Base-by-base conservation (phyloP, 53 echinoderm and acorn worm species). In the Astropecten irregularis region DNA sequence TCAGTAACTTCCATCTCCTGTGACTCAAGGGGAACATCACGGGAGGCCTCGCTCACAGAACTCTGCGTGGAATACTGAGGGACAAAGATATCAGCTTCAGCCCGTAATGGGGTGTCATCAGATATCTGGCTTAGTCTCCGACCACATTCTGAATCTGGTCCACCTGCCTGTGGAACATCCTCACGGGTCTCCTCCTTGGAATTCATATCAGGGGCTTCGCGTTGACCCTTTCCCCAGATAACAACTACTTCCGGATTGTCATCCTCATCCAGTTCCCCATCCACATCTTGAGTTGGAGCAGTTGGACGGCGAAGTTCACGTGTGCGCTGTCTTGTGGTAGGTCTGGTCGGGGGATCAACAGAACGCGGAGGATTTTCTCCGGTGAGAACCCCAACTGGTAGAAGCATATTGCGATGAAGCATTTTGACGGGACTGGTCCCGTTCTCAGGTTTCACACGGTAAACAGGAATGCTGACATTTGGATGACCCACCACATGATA, bases 391-490 rank as follows among this genome's bases (percentile, higher is more conserved):
- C 64, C 64, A 63, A 63, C 34, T 0, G 64, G 64, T 35, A 33
- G 64, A 14, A 63, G 31, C 64, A 63, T 63, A 35, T 63, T 63
- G 16, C 64, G 66, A 19, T 66, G 40, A 22, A 66, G 40, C 66
- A 66, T 40, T 9, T 66, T 66, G 18, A 36, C 29, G 5, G 51
- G 55, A 0, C 85, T 76, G 34, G 23, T 22, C 15, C 63, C 74
- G 5, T 27, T 25, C 49, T 85, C 85, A 1, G 85, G 85, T 23
- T 48, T 74, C 1, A 85, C 76, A 33, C 65, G 15, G 29, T 85
- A 85, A 0, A 85, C 85, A 7, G 85, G 85, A 74, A 85, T 85
- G 16, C 76, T 76, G 11, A 64, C 63, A 20, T 35, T 71, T 0
- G 61, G 56, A 35, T 32, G 70, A 26, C 59, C 44, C 1, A 48